Base-by-base conservation (phyloP, 2,113 vertebrate species). In the Protomyctophum bolini region DNA sequence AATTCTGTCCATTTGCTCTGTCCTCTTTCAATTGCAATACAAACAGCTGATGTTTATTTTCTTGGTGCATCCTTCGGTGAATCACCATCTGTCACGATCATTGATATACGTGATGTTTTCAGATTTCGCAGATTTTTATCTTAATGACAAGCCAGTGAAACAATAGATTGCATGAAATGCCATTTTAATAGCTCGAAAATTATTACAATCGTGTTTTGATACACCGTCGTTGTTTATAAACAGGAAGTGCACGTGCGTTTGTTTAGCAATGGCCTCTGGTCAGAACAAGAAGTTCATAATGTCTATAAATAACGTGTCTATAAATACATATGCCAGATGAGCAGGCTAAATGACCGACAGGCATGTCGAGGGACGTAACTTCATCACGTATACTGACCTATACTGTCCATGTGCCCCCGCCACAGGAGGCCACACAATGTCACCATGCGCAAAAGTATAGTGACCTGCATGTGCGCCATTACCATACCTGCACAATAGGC, bases 101-200 rank as follows among this genome's bases (percentile, higher is more conserved):
- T 86, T 21, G 21, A 41, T 41, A 86, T 88, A 89, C 87, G 87
- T 91, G 91, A 86, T 88, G 86, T 90, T 90, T 91, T 83, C 77
- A 68, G 8, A 72, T 15, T 45, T 81, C 63, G 54, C 74, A 70
- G 85, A 88, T 86, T 46, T 61, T 64, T 85, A 88, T 92, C 89
- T 82, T 73, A 69, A 87, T 87, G 83, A 86, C 76, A 76, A 55
- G n/a, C 62, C 33, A 0, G 14, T 6, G 70, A 80, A 68, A 91
- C 89, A 93, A 90, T 89, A 28, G 83, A 61, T 49, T 8, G 75
- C 77, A 70, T 71, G 47, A 58, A 77, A 85, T 86, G 73, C 79
- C 70, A 69, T 21, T 66, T 67, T 72, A 78, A 88, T 77, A 78
- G 68, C 59, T 62, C 80, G 68, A 74, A 21, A 89, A 87, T 80